Evolutionary conservation across 2,113 vertebrate species (phyloP).

Genomic region (Falcunculus frontatus): DNA sequence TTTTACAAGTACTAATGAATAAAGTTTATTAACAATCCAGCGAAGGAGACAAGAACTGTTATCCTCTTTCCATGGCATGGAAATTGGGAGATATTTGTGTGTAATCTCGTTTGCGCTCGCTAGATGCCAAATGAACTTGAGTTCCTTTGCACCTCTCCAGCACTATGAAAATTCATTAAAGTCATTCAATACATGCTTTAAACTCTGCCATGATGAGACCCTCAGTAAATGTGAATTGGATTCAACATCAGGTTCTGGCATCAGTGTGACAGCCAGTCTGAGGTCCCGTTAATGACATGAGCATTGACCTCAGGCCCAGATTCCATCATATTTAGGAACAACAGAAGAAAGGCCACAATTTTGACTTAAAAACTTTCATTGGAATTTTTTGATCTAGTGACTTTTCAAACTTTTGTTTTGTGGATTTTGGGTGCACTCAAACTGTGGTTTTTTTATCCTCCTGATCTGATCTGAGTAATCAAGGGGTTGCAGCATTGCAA

Average conservation of each 20-base stretch:
- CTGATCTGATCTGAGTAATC: background rate
- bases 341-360: background rate
- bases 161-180: background rate
- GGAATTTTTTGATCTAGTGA: background rate
- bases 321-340: background rate
- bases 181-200: background rate
- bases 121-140: background rate
- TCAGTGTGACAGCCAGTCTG: background rate
- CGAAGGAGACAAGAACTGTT: background rate
- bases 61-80: background rate
- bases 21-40: slow-evolving; percentile 50
- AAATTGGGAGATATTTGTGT: slow-evolving; percentile 30
- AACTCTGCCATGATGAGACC: background rate
- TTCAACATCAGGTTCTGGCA: background rate
- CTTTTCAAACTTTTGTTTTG: background rate
- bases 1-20: slow-evolving; percentile 52
- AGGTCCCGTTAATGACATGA: rapidly evolving
- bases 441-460: rapidly evolving
- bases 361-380: background rate
- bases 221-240: background rate
- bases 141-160: background rate
- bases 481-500: background rate
- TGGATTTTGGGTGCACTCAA: background rate
- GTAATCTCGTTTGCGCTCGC: background rate
- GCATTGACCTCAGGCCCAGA: background rate